Percentiles rank a stretch among this genome's conserved stretches.
phyloP scores from a whole-genome alignment of 1,140 invertebrate species.

The Linepithema humile region DNA sequence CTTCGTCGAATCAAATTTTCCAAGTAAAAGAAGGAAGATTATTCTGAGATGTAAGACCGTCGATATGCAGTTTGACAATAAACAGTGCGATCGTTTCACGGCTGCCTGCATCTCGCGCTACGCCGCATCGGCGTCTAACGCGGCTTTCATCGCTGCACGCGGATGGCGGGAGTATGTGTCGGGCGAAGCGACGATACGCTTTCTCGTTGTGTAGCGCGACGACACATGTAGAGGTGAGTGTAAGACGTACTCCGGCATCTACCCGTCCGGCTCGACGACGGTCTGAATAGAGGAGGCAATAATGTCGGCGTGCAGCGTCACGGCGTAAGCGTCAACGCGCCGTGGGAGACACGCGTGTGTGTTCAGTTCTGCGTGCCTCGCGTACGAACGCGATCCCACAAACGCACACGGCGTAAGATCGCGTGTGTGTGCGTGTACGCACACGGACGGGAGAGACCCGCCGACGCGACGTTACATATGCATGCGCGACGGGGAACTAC shows the following conservation, averaged over 20 bases:
- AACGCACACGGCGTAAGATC: not conserved
- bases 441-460: not conserved
- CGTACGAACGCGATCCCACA: not conserved
- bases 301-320: slow-evolving; percentile 23
- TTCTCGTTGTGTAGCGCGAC: not conserved
- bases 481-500: slow-evolving; percentile 29
- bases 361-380: not conserved
- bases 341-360: not conserved
- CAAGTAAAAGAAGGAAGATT: not conserved
- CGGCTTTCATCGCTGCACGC: not conserved
- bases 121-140: not conserved
- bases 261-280: not conserved
- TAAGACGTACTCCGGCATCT: not conserved
- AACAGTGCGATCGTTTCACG: not conserved
- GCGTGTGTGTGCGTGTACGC: not conserved
- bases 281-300: slow-evolving; percentile 60
- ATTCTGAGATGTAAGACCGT: too few species aligned
- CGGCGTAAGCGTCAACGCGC: slow-evolving; percentile 34
- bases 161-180: too few species aligned
- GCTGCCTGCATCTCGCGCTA: not conserved
- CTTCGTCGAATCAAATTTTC: not conserved
- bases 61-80: not conserved
- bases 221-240: not conserved
- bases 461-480: slow-evolving; percentile 48
- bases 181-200: too few species aligned